These are phyloP conservation scores for Drosophila yooni DNA, from an alignment of 2,888 invertebrate species.

Conservation along the genomic window DNA sequence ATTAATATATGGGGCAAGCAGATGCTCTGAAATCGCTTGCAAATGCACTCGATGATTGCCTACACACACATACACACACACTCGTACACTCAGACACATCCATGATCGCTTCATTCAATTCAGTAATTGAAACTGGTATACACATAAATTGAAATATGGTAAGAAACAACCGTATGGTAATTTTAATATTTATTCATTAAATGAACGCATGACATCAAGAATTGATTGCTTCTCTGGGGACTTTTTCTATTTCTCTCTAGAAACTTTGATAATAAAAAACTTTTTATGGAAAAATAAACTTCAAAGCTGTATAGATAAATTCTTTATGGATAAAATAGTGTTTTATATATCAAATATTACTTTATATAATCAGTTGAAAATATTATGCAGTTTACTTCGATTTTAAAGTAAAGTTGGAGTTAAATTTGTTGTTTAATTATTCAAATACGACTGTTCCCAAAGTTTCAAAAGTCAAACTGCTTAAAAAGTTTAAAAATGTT, in stretches of 20 bases:
- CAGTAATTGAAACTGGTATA: conserved; percentile 29
- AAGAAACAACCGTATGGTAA: conserved; percentile 18
- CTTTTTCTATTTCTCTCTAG: neutral
- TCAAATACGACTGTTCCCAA: neutral
- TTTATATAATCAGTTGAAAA: neutral
- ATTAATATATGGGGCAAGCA: conserved; percentile 37
- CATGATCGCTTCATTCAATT: conserved; percentile 33
- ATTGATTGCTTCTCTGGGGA: conserved; percentile 5
- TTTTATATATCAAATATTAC: neutral
- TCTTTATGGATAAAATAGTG: neutral
- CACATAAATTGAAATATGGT: conserved; percentile 32
- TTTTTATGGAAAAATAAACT: neutral
- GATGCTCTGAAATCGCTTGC: conserved; percentile 24
- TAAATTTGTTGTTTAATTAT: neutral
- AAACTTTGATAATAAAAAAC: neutral
- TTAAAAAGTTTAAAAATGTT: neutral
- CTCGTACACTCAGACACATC: neutral
- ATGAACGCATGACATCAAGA: conserved; percentile 9
- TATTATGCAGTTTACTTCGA: neutral
- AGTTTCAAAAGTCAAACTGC: neutral
- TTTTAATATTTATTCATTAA: conserved; percentile 12
- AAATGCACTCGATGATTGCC: conserved; percentile 34
- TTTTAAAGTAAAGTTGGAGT: neutral
- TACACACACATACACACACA: conserved; percentile 1
- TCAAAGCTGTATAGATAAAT: neutral